Evolutionary conservation across 2,113 vertebrate genomes (phyloP).

Genomic region (Corvus hawaiiensis): DNA sequence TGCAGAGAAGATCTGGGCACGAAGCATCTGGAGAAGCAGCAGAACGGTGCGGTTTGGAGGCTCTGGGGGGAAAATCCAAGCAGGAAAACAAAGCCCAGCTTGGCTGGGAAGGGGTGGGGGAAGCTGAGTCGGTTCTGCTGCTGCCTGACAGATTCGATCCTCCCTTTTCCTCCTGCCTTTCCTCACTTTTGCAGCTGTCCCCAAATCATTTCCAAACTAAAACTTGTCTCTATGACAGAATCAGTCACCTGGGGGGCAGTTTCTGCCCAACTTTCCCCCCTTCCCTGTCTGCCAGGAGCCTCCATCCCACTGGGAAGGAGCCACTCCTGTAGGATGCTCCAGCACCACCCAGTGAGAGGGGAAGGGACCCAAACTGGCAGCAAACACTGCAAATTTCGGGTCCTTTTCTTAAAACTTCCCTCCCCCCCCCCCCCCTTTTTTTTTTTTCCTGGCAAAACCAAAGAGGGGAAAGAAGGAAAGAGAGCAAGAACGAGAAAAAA

Average conservation of each 20-base stretch:
- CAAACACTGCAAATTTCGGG: not conserved
- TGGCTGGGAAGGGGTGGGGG: not conserved
- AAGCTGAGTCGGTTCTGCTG: not conserved
- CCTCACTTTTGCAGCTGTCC: not conserved
- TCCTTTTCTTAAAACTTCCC: not conserved
- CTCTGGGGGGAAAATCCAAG: not conserved
- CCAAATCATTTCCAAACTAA: rapidly evolving
- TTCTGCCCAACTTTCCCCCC: not conserved
- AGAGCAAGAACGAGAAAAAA: not conserved
- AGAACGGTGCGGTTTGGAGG: not conserved
- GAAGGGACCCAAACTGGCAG: not conserved
- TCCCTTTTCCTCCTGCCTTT: not conserved
- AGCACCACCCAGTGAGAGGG: rapidly evolving
- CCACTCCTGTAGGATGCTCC: not conserved
- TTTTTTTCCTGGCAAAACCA: not conserved
- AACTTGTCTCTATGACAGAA: not conserved
- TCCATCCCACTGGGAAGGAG: rapidly evolving
- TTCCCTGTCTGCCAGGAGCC: not conserved
- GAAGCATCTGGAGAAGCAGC: too few species aligned
- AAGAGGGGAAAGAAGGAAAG: not conserved
- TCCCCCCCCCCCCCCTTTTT: not conserved
- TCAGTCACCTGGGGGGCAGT: not conserved
- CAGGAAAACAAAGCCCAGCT: not conserved
- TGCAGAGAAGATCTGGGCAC: not conserved
- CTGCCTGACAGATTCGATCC: not conserved